These are phyloP conservation scores for Dryomyza anilis DNA, from an alignment of 2,888 invertebrate genomes.

Conservation along the genomic window DNA sequence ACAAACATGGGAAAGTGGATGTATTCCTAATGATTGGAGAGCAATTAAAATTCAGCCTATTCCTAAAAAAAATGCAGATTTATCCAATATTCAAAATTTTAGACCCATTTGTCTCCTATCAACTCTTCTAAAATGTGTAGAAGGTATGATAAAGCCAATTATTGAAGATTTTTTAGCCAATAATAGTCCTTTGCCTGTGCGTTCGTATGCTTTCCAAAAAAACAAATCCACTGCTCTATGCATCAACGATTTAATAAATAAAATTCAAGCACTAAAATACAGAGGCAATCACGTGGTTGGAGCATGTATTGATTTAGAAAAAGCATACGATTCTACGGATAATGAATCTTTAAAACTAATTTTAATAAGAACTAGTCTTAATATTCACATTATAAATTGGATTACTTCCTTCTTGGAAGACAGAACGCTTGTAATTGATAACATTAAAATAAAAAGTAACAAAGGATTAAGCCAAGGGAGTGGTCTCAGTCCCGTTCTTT, in stretches of 20 bases:
- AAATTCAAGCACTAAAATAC: not conserved
- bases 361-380: not conserved
- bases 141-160: too few species aligned
- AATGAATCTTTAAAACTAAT: not conserved
- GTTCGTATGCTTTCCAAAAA: not conserved
- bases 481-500: not conserved
- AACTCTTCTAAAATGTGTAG: too few species aligned
- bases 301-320: not conserved
- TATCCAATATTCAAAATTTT: too few species aligned
- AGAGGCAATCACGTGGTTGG: not conserved
- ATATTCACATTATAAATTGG: not conserved
- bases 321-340: not conserved
- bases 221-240: not conserved
- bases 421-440: not conserved
- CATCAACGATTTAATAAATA: not conserved
- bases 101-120: too few species aligned
- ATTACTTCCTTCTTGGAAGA: not conserved
- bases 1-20: too few species aligned
- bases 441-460: not conserved
- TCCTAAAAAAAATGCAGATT: too few species aligned
- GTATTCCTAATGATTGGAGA: too few species aligned
- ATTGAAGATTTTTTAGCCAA: too few species aligned
- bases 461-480: slow-evolving; percentile 11
- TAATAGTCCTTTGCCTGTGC: too few species aligned
- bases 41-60: too few species aligned